Percentiles rank a stretch among this genome's conserved stretches.
Evolutionary conservation across 1,140 invertebrate species (phyloP).

Genomic region (Dermatophagoides farinae): DNA sequence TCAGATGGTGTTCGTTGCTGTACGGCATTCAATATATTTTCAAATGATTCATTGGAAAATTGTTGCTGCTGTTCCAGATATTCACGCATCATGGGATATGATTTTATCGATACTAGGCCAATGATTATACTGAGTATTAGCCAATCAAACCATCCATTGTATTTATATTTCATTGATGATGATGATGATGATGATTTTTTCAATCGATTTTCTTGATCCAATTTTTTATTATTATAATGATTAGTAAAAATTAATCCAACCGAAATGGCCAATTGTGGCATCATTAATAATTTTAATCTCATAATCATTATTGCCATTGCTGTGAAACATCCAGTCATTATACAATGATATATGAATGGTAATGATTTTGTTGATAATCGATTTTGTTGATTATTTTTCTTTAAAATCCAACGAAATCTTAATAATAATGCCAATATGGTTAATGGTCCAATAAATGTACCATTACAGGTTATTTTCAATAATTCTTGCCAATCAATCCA

Average conservation of each 20-base stretch:
- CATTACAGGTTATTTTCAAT: not conserved
- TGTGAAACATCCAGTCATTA: conserved; percentile 43
- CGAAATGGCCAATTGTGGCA: conserved; percentile 53
- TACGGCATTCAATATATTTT: not conserved
- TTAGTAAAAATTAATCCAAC: not conserved
- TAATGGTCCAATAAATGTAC: not conserved
- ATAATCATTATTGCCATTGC: conserved; percentile 56
- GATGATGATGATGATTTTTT: conserved; percentile 22
- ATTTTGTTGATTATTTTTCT: not conserved
- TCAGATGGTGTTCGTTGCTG: not conserved
- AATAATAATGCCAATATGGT: not conserved
- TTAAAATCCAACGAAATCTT: not conserved
- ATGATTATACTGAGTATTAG: too few species aligned
- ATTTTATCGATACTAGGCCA: conserved; percentile 44
- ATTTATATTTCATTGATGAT: conserved; percentile 22
- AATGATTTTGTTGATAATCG: not conserved
- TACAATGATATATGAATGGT: conserved; percentile 37
- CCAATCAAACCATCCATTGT: conserved; percentile 15
- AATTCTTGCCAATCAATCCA: conserved; percentile 37
- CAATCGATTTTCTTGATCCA: conserved; percentile 21
- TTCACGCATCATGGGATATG: conserved; percentile 41
- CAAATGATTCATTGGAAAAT: not conserved
- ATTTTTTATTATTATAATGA: conserved; percentile 17
- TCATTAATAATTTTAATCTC: conserved; percentile 61
- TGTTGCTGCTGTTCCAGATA: conserved; percentile 18